These are phyloP conservation scores for Narcine bancroftii DNA, from an alignment of 2,113 vertebrate species.

Conservation along the genomic window DNA sequence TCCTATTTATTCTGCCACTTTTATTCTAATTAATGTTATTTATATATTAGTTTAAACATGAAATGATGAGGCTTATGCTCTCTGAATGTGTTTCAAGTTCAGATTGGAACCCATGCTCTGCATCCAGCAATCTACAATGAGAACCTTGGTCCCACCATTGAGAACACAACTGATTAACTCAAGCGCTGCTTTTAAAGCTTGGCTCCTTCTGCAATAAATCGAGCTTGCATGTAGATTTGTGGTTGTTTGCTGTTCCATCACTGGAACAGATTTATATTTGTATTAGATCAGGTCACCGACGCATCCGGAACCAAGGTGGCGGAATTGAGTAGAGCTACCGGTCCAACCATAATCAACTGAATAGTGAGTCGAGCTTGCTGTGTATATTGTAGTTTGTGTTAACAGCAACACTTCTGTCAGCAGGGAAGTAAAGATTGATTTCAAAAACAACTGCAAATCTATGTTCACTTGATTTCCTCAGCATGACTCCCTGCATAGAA, in stretches of 20 bases:
- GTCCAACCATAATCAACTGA: no score
- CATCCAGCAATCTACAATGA: neutral
- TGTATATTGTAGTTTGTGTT: neutral
- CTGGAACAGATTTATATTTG: neutral
- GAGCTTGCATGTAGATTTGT: neutral
- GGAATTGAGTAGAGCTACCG: no score
- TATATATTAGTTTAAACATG: no score
- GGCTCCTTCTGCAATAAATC: neutral
- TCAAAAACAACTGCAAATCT: neutral
- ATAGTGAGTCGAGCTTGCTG: no score
- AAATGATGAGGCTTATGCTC: neutral
- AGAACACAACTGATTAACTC: neutral
- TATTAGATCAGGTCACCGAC: no score
- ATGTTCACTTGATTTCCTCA: neutral
- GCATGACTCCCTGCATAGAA: neutral
- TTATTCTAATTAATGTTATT: no score
- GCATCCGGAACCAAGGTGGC: no score
- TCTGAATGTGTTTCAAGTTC: neutral
- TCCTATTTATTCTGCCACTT: no score
- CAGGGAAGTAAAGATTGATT: neutral
- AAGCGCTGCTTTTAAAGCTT: neutral
- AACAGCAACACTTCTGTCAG: neutral
- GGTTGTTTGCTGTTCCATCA: neutral
- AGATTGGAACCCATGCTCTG: neutral
- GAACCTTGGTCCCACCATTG: neutral